These are phyloP conservation scores for Muscidifurax raptorellus DNA, from an alignment of 1,140 invertebrate species.

Conservation along the genomic window DNA sequence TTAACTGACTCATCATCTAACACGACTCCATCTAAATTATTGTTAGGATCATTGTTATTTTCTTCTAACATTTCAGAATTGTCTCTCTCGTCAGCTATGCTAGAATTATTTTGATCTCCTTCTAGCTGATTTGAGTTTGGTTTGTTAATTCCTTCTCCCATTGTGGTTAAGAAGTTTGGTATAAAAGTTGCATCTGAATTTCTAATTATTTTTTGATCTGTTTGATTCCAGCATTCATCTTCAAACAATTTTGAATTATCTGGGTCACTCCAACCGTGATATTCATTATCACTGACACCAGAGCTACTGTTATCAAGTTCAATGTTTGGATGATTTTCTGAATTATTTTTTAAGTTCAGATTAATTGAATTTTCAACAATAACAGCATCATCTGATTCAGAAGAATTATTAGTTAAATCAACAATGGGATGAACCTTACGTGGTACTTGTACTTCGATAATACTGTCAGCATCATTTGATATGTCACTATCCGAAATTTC, in stretches of 20 bases:
- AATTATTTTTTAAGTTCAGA: not conserved
- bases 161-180: not conserved
- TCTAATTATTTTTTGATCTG: not conserved
- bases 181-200: not conserved
- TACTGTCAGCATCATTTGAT: constrained; percentile 34
- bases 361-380: constrained; percentile 2
- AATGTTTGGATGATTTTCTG: constrained; percentile 13
- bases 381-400: constrained; percentile 1
- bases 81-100: not conserved
- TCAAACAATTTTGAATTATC: constrained; percentile 41
- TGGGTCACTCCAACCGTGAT: constrained; percentile 28
- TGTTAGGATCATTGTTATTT: constrained; percentile 63
- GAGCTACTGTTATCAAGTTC: constrained; percentile 1
- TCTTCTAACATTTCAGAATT: constrained; percentile 53
- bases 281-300: constrained; percentile 6
- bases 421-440: constrained; percentile 24
- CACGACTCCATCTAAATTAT: constrained; percentile 52
- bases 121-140: not conserved
- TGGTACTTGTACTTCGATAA: constrained; percentile 41
- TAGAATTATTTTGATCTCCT: not conserved
- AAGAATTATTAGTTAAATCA: constrained; percentile 36
- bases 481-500: constrained; percentile 22
- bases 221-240: constrained; percentile 7
- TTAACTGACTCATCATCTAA: not conserved
- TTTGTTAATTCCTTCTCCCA: not conserved